Percentiles rank a stretch among this genome's conserved stretches.
Evolutionary conservation across 2,888 invertebrate genomes (phyloP).

Genomic region (Plebejus melissa): DNA sequence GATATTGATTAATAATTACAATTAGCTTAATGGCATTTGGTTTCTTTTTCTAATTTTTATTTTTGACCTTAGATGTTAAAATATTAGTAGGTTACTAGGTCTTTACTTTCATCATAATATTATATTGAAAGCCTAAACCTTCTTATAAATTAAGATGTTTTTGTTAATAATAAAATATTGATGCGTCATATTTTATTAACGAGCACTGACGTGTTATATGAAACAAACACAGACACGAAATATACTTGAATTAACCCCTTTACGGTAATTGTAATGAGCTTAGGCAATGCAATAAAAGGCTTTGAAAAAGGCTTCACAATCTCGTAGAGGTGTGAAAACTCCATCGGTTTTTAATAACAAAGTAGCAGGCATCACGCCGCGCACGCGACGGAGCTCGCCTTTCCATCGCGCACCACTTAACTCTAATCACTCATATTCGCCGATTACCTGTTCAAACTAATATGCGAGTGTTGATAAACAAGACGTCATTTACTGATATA

Average conservation of each 20-base stretch:
- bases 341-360: slow-evolving; percentile 43
- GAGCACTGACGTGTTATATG: not conserved
- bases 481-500: not conserved
- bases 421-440: slow-evolving; percentile 62
- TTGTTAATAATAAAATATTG: not conserved
- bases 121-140: no score
- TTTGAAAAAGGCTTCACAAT: slow-evolving; percentile 28
- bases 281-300: slow-evolving; percentile 16
- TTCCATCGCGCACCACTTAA: slow-evolving; percentile 46
- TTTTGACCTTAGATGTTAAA: no score
- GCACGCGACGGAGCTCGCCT: slow-evolving; percentile 49
- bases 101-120: no score
- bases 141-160: no score
- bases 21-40: no score
- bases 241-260: slow-evolving; percentile 13
- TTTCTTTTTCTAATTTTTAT: no score
- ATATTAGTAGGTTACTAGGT: no score
- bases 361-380: slow-evolving; percentile 47
- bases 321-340: slow-evolving; percentile 34
- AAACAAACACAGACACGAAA: not conserved
- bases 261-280: slow-evolving; percentile 23
- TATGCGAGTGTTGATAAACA: not conserved
- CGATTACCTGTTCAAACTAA: slow-evolving; percentile 48
- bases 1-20: no score
- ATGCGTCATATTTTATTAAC: not conserved